Evolutionary conservation across 2,797 vertebrate genomes (phyloP).

Genomic region (Podargus strigoides): DNA sequence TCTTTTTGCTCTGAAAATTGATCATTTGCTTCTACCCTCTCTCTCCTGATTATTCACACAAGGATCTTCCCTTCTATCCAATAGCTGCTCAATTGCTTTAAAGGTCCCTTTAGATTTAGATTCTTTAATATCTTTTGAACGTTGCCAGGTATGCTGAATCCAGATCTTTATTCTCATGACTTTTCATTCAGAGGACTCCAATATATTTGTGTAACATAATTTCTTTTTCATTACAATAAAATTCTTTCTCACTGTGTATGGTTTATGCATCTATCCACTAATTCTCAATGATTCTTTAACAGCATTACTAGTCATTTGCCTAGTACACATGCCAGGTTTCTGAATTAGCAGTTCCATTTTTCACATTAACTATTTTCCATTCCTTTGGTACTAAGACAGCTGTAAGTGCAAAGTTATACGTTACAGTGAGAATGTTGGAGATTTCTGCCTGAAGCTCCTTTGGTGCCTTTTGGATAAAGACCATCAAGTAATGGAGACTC

Average conservation of each 20-base stretch:
- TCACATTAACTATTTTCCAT: not conserved
- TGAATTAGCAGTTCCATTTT: not conserved
- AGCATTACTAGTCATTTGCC: not conserved
- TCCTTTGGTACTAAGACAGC: not conserved
- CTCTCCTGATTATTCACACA: not conserved
- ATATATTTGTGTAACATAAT: not conserved
- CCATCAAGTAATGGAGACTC: not conserved
- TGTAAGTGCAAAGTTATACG: not conserved
- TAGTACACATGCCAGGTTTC: not conserved
- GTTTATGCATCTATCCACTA: not conserved
- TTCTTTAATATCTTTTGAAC: not conserved
- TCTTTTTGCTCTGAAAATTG: not conserved
- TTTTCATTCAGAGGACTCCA: not conserved
- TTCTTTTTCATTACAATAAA: not conserved
- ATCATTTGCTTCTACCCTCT: not conserved
- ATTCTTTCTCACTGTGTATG: not conserved
- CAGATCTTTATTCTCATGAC: not conserved
- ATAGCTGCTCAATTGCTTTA: not conserved
- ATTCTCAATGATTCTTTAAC: not conserved
- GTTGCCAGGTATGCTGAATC: not conserved
- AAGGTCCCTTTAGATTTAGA: not conserved
- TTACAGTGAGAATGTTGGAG: not conserved
- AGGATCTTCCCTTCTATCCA: not conserved
- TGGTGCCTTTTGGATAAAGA: not conserved
- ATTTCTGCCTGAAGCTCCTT: not conserved